phyloP scores from a whole-genome alignment of 2,113 vertebrate species.

The Proterorhinus semilunaris region DNA sequence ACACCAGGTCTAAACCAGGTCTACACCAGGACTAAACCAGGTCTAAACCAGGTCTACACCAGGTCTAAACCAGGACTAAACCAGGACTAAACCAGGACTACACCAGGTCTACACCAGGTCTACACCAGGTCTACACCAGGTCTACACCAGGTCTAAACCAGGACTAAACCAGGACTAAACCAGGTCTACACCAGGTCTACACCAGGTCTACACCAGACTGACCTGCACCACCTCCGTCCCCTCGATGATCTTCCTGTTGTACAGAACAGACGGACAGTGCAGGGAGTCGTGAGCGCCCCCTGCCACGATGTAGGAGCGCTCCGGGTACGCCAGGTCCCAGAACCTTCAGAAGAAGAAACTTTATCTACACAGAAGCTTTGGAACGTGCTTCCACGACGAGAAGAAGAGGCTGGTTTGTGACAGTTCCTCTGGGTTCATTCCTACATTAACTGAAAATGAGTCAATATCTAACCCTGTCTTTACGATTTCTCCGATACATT shows the following conservation, averaged over 20 bases:
- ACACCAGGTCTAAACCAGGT: not conserved
- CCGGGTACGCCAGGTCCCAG: slow-evolving; percentile 96
- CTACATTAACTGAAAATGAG: too few relatives aligned
- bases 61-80: not conserved
- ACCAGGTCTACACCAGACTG: not conserved
- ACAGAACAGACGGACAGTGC: slow-evolving; percentile 89
- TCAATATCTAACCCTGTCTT: too few relatives aligned
- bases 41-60: not conserved
- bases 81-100: not conserved
- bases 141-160: not conserved
- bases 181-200: not conserved
- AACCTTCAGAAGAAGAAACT: slow-evolving; percentile 83
- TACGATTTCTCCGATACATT: too few relatives aligned
- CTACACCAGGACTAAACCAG: not conserved
- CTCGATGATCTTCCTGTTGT: slow-evolving; percentile 96
- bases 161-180: not conserved
- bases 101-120: not conserved
- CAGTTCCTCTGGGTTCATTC: too few relatives aligned
- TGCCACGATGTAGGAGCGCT: slow-evolving; percentile 91
- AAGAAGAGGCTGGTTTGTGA: too few relatives aligned
- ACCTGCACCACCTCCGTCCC: slow-evolving; percentile 98
- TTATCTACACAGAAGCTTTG: too few relatives aligned
- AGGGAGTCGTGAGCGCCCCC: slow-evolving; percentile 84
- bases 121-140: not conserved
- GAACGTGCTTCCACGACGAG: too few relatives aligned